Percentiles rank a stretch among this genome's conserved stretches.
Evolutionary conservation across 35 echinoderm and acorn worm species (phyloP).

Genomic region (Amphiura filiformis): DNA sequence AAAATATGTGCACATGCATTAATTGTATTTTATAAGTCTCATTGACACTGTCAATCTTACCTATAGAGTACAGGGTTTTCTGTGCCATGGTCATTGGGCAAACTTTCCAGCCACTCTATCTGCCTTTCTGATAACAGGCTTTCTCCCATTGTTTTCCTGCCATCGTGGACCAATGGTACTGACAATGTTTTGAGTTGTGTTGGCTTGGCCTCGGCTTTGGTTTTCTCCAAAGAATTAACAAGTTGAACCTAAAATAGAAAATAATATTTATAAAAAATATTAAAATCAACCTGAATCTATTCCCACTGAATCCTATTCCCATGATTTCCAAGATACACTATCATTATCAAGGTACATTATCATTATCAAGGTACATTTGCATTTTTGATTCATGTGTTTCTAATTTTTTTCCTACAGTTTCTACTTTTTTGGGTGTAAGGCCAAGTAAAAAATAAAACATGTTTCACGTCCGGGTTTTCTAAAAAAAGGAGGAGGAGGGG

Average conservation of each 20-base stretch:
- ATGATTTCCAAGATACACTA: not conserved
- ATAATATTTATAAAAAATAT: not conserved
- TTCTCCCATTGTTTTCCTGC: constrained; percentile 74
- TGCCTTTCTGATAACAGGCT: constrained; percentile 67
- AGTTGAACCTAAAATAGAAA: constrained; percentile 69
- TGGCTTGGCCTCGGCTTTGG: constrained; percentile 27
- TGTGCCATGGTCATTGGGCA: constrained; percentile 82
- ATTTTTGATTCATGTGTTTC: too few species aligned
- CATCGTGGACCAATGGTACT: constrained; percentile 83
- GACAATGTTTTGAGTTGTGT: constrained; percentile 35
- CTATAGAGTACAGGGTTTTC: constrained; percentile 90
- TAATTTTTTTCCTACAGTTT: too few species aligned
- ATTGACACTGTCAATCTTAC: constrained; percentile 30
- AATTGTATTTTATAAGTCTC: not conserved
- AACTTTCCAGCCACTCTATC: constrained; percentile 80
- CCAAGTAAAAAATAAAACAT: too few species aligned
- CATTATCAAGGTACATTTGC: too few species aligned
- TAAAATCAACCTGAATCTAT: too few species aligned
- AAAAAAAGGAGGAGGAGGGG: too few species aligned
- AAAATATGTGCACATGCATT: not conserved
- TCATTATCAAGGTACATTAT: not conserved
- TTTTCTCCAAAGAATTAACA: constrained; percentile 75
- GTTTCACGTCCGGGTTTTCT: too few species aligned
- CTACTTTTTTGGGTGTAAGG: too few species aligned
- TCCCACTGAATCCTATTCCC: not conserved